phyloP scores from a whole-genome alignment of 2,797 vertebrate species.

The Coregonus suidteri region DNA sequence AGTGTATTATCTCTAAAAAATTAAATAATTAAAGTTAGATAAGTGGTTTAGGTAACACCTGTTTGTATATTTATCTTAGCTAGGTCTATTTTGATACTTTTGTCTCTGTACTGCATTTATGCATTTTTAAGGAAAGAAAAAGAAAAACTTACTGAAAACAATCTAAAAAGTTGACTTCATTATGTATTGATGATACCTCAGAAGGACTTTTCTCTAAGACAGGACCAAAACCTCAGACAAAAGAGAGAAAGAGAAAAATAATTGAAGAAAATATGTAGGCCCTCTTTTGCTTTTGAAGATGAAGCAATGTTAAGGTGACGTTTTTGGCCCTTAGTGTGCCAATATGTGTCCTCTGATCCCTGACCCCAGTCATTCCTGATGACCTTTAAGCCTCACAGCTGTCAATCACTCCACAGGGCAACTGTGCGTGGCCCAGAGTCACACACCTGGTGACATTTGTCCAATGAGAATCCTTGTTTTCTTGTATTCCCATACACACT shows the following conservation, averaged over 20 bases:
- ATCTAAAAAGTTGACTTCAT: conserved; percentile 78
- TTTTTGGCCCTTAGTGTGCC: conserved; percentile 78
- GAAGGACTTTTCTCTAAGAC: conserved; percentile 83
- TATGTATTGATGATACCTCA: conserved; percentile 85
- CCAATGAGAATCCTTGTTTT: conserved; percentile 50
- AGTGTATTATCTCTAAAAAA: conserved; percentile 78
- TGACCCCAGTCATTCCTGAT: conserved; percentile 72
- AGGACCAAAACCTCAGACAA: conserved; percentile 84
- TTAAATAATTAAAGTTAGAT: conserved; percentile 80
- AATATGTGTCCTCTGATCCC: conserved; percentile 73
- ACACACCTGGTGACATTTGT: conserved; percentile 50
- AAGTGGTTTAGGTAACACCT: conserved; percentile 86
- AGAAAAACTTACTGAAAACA: conserved; percentile 69
- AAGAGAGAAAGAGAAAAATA: conserved; percentile 66
- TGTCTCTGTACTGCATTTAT: conserved; percentile 87
- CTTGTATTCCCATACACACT: not conserved
- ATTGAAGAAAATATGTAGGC: conserved; percentile 77
- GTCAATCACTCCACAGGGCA: conserved; percentile 68
- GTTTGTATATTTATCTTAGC: conserved; percentile 92
- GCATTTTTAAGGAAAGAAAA: conserved; percentile 85
- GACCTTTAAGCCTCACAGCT: conserved; percentile 70
- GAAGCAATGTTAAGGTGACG: conserved; percentile 72
- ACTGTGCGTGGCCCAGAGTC: conserved; percentile 49
- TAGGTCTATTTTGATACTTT: conserved; percentile 89
- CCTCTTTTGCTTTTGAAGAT: conserved; percentile 77